Base-by-base conservation (phyloP, 2,888 invertebrate species). In the Cancer borealis region DNA sequence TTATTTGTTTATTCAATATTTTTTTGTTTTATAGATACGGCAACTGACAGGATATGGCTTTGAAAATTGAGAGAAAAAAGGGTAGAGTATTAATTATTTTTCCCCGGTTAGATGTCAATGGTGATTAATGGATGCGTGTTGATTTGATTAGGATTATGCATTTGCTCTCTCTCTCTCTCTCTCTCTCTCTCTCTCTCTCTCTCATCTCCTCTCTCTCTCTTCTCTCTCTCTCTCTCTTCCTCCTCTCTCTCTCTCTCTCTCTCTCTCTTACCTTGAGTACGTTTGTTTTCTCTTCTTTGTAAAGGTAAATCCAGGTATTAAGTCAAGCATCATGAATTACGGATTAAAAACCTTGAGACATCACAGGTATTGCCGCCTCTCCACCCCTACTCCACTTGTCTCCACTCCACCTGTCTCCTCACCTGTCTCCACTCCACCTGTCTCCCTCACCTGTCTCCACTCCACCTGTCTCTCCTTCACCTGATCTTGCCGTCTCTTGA, bases 171-270 rank as follows among this genome's bases (percentile, higher is more conserved):
- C 66, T 66, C 88, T 88, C 39, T 88, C 88, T 88, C 88, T 88
- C 88, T 88, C 88, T 88, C 88, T 88, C 88, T 88, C 88, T 88
- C 88, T 88, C 88, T 88, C 88, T 88, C 88, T 88, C 88, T 88
- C 88, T 87, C 87, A 39, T 39, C 39, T 39, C 39, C 87, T 88
- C 88, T 88, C 88, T 88, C 88, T 88, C 88, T 88, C 88, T 84
- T 84, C 84, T 84, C 84, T 84, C 39, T 84, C 39, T 84, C 54
- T 54, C 88, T 88, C 88, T 88, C 88, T 88, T 45, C 45, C 88
- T 88, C 88, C 88, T 88, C 88, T 88, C 88, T 88, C 88, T 88
- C 88, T 88, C 88, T 88, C 88, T 88, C 88, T 88, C 88, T 88
- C 88, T 88, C 88, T 88, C 88, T 88, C 88, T 66, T 66, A 66